A percentile compares a stretch with the other conserved stretches of the same genome.
Conservation (phyloP, 2,888 invertebrate genomes). For the Masnerella sp. region DNA sequence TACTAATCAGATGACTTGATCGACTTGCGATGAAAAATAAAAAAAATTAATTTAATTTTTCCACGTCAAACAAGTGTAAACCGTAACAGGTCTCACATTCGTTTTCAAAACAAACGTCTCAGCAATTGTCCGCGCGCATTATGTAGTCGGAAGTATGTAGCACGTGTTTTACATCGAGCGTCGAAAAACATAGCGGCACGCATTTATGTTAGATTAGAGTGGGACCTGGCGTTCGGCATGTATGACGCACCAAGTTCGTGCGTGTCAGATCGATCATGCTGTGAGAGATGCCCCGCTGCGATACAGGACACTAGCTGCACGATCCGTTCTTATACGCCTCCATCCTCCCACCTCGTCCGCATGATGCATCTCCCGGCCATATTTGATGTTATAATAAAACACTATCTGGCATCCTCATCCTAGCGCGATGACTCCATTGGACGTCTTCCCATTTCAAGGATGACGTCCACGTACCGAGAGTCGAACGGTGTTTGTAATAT, state of each 20-base stretch:
- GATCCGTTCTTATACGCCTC: constrained; percentile 56
- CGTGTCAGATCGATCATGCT: constrained; percentile 76
- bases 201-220: constrained; percentile 37
- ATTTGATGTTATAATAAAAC: constrained; percentile 66
- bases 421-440: constrained; percentile 63
- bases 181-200: constrained; percentile 38
- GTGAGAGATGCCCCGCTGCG: constrained; percentile 71
- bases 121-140: constrained; percentile 20
- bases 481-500: constrained; percentile 54
- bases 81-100: constrained; percentile 20
- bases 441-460: constrained; percentile 55
- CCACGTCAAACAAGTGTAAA: constrained; percentile 9
- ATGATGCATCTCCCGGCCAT: constrained; percentile 57
- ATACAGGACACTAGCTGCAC: constrained; percentile 68
- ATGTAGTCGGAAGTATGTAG: constrained; percentile 32
- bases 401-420: constrained; percentile 63
- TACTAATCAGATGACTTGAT: too few relatives aligned
- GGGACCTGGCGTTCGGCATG: constrained; percentile 53
- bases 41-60: too few relatives aligned
- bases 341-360: constrained; percentile 52
- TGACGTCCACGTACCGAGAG: constrained; percentile 48
- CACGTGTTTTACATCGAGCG: constrained; percentile 37
- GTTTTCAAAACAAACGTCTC: constrained; percentile 35
- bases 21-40: too few relatives aligned
- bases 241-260: constrained; percentile 71